Evolutionary conservation across 2,797 vertebrate species (phyloP).

Genomic region (Falco biarmicus): DNA sequence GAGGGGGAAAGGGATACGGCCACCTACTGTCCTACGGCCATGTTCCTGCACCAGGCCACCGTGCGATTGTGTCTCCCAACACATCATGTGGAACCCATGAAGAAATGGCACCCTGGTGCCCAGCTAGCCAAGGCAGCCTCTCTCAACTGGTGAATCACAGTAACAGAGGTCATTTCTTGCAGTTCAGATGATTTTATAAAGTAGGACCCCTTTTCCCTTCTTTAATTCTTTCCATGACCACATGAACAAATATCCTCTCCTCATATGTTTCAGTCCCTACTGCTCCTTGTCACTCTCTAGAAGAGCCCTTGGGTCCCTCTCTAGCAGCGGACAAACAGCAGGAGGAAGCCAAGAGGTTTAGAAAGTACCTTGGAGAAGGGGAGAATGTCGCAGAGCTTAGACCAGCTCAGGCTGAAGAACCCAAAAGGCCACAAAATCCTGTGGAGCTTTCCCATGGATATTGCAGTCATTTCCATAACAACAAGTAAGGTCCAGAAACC

Average conservation of each 20-base stretch:
- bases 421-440: neutral
- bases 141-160: neutral
- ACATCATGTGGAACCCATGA: accelerated
- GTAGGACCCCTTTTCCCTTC: neutral
- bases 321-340: neutral
- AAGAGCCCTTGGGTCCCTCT: neutral
- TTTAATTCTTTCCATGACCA: neutral
- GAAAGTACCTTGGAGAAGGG: neutral
- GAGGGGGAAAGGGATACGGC: neutral
- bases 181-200: neutral
- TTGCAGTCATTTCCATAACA: neutral
- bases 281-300: neutral
- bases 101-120: accelerated
- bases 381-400: neutral
- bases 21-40: neutral
- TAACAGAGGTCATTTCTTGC: neutral
- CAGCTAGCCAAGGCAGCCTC: neutral
- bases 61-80: neutral
- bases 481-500: neutral
- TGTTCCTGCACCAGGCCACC: neutral
- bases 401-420: neutral
- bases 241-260: neutral
- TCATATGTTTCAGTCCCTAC: neutral
- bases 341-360: neutral
- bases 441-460: neutral